Evolutionary conservation across 2,113 vertebrate genomes (phyloP).

Genomic region (Lophura nycthemera): DNA sequence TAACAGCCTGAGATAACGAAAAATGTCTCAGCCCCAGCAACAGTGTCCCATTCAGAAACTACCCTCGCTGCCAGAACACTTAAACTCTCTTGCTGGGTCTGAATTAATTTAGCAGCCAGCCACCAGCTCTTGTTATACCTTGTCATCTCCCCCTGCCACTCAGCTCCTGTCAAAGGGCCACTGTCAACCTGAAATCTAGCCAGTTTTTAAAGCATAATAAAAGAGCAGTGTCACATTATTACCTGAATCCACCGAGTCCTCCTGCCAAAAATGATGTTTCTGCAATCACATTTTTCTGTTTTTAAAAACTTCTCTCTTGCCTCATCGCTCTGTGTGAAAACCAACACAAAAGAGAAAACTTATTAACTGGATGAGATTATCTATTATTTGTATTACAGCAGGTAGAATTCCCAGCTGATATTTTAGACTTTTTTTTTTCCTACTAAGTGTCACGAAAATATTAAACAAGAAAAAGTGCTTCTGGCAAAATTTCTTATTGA

Average conservation of each 20-base stretch:
- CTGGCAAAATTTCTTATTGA: neutral
- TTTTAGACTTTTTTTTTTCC: neutral
- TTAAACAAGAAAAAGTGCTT: neutral
- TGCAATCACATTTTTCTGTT: conserved; percentile 68
- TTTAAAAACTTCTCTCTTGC: conserved; percentile 57
- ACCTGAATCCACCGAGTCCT: conserved; percentile 58
- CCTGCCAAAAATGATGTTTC: conserved; percentile 20
- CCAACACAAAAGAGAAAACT: conserved; percentile 27
- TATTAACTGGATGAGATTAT: neutral
- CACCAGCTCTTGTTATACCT: neutral
- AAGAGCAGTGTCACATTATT: conserved; percentile 21
- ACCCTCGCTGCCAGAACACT: neutral
- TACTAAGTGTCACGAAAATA: neutral
- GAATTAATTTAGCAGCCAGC: conserved; percentile 18
- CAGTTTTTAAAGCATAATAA: neutral
- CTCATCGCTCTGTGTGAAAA: conserved; percentile 54
- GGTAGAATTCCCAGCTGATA: neutral
- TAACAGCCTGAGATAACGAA: neutral
- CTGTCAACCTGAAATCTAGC: neutral
- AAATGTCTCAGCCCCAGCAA: neutral
- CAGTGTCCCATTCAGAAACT: neutral
- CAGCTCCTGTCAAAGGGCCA: neutral
- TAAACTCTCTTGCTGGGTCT: neutral
- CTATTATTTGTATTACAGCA: conserved; percentile 1
- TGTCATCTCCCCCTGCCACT: neutral